Base-by-base conservation (phyloP, 2,797 vertebrate genomes). In the Lagodon rhomboides region DNA sequence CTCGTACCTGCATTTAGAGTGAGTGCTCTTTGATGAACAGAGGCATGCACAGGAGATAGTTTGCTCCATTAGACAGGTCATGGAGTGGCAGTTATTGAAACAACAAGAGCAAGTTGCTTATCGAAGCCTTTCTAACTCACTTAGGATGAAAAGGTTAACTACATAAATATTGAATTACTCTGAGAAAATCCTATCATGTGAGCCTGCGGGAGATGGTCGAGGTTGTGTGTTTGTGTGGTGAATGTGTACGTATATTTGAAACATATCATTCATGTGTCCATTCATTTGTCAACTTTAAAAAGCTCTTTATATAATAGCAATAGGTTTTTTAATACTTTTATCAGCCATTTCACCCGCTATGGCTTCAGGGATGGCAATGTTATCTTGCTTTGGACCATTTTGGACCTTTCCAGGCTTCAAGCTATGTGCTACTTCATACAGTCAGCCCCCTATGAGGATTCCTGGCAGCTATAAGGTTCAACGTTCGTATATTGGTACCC, bases 101-200 rank as follows among this genome's bases (percentile, higher is more conserved):
- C 30, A 63, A 60, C 62, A 69, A 54, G 30, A 80, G 55, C 47
- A 53, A 62, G 65, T 68, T 75, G 72, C 68, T 84, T 73, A 82
- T 84, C 91, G 86, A 72, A 75, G 60, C 55, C 44, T 51, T 71
- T 85, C 79, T 55, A 60, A 76, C 47, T 85, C 56, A 44, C 61
- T 83, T 50, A 70, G 75, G 68, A 70, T 79, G 65, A 79, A 87
- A 91, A 82, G 75, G 83, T 85, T 87, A 87, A 88, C 65, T 54
- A 62, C 49, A 77, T 27, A 73, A 75, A 77, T 78, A 85, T 83
- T n/a, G 11, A 74, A 80, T 73, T 70, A 70, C 17, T 65, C 18
- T 53, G 30, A 77, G 56, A 79, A 81, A 79, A 67, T 75, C 68
- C 27, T 47, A 71, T 80, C 55, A 47, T 49, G 61, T 20, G 11